These are phyloP conservation scores for Genyomyrus donnyi DNA, from an alignment of 2,113 vertebrate species.

Conservation along the genomic window DNA sequence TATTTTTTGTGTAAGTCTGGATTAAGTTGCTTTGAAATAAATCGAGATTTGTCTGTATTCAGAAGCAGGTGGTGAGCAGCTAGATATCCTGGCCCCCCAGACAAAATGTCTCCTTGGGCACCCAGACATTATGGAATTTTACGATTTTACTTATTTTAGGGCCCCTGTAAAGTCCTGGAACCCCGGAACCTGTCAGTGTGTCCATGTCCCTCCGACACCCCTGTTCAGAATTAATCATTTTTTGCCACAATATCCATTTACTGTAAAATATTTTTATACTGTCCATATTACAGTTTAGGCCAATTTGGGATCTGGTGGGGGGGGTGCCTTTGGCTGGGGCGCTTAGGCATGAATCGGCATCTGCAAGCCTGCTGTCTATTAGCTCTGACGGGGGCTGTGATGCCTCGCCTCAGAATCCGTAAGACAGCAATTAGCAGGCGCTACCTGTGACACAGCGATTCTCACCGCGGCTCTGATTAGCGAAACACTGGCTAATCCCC, in stretches of 20 bases:
- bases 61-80: not conserved
- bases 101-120: not conserved
- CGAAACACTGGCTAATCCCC: constrained; percentile 25
- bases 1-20: not conserved
- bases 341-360: not conserved
- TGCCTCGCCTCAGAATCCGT: not conserved
- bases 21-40: not conserved
- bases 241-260: not conserved
- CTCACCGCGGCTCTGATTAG: constrained; percentile 41
- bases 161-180: not conserved
- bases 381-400: not conserved
- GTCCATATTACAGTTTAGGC: constrained; percentile 21
- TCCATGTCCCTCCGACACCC: not conserved
- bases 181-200: not conserved
- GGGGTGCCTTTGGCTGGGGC: not conserved
- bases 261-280: not conserved
- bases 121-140: not conserved
- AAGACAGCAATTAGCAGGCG: not conserved
- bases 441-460: constrained; percentile 15
- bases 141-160: not conserved
- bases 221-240: not conserved
- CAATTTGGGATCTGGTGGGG: constrained; percentile 10
- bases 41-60: not conserved
- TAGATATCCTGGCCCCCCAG: not conserved
- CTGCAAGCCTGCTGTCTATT: not conserved